phyloP scores from a whole-genome alignment of 2,888 invertebrate species.

The Spicauda simplicius region DNA sequence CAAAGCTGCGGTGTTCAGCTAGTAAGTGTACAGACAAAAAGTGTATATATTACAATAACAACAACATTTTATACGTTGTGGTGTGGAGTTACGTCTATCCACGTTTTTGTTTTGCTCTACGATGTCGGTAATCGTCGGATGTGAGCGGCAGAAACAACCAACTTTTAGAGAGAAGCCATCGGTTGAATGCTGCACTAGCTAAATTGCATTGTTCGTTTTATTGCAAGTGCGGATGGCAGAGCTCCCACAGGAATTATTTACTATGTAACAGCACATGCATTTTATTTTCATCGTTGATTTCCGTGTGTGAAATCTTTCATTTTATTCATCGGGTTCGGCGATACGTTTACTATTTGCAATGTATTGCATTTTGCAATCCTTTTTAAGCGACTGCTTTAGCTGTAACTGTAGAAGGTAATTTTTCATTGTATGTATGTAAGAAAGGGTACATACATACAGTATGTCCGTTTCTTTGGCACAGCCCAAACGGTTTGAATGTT shows the following conservation, averaged over 20 bases:
- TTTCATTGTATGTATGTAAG: no score
- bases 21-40: background rate
- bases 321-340: constrained; percentile 33
- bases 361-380: constrained; percentile 5
- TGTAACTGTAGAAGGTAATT: no score
- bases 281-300: constrained; percentile 73
- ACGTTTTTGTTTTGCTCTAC: constrained; percentile 55
- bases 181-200: constrained; percentile 75
- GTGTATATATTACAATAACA: constrained; percentile 40
- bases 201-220: constrained; percentile 83
- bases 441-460: no score
- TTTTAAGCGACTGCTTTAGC: background rate
- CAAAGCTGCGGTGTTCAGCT: no score
- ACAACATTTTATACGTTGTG: constrained; percentile 48
- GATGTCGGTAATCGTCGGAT: constrained; percentile 57
- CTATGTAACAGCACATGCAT: constrained; percentile 79
- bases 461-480: no score
- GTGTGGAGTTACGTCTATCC: constrained; percentile 43
- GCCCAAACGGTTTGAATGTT: no score
- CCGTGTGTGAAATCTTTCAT: constrained; percentile 65
- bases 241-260: constrained; percentile 80
- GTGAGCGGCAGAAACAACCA: constrained; percentile 49
- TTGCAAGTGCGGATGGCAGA: constrained; percentile 75
- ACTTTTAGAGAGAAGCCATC: constrained; percentile 67
- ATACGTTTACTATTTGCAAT: background rate